Evolutionary conservation across 2,797 vertebrate genomes (phyloP), one percentile per base, ranked within the genome.

Genomic region (Crocodylus rhombifer): DNA sequence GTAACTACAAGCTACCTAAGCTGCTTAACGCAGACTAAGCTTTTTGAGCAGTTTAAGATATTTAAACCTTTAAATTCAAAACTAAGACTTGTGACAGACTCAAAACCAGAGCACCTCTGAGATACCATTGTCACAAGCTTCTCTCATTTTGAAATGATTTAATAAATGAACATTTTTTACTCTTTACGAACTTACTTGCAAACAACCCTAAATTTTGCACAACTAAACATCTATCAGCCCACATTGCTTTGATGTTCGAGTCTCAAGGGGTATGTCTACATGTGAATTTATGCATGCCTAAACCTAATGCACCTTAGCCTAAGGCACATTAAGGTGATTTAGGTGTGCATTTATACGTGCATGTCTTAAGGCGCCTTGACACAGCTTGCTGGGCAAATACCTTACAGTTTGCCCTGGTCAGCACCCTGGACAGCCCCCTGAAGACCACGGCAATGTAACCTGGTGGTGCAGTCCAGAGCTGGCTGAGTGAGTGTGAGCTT

Each of bases 21-120:
- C 69, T 69, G 76, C 55, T 89, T 87, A 74, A 84, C 84, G 69
- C 11, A 77, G 13, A 62, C 55, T 69, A 92, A 93, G 62, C 56
- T 58, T 84, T 87, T 60, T 82, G 77, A 94, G 78, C 33, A 91
- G 61, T 93, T 90, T 88, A 78, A 92, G 90, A 82, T 86, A 95
- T 92, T 62, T 79, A 94, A 94, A 61, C 69, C 30, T 88, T 94
- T 13, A 89, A 88, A 92, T 21, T 95, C 76, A 60, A 69, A 73
- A 74, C 12, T 81, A 78, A 82, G 84, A 93, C 28, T 74, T 90
- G 30, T 61, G 93, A 82, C 62, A 79, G 86, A 73, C 67, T 71
- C 67, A 71, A 71, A 42, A 30, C 67, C 42, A 71, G 36, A 82
- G 61, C 4, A 2, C 89, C 86, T 65, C 51, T 75, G 77, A 89